A percentile compares a stretch with the other conserved stretches of the same genome.
Evolutionary conservation across 1,140 invertebrate genomes (phyloP).

Genomic region (Hermetia illucens): DNA sequence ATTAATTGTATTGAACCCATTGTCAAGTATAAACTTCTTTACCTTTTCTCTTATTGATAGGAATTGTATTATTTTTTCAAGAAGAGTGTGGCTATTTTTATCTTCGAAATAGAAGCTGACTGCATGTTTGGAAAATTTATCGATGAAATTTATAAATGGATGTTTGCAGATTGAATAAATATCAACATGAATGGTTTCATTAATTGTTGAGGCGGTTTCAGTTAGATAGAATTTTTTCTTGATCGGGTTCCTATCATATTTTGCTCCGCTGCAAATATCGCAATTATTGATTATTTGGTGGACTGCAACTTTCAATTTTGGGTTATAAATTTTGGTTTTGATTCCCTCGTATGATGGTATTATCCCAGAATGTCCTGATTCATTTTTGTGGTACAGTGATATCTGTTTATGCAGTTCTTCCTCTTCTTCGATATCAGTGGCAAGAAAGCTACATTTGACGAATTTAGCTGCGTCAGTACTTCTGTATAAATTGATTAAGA

Average conservation of each 20-base stretch:
- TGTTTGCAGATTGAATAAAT: neutral
- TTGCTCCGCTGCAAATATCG: neutral
- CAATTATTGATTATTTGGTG: constrained; percentile 1
- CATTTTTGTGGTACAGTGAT: neutral
- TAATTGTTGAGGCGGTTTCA: neutral
- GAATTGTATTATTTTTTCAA: neutral
- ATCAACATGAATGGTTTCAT: neutral
- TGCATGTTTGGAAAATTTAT: neutral
- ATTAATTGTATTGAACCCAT: neutral
- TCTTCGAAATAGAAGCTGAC: neutral
- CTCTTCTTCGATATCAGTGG: neutral
- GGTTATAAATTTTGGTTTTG: neutral
- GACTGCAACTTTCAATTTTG: neutral
- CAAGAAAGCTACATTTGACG: too few relatives aligned
- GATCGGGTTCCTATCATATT: neutral
- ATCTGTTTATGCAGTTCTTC: neutral
- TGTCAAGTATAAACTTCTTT: neutral
- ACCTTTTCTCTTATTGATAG: neutral
- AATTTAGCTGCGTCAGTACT: too few relatives aligned
- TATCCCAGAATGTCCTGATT: neutral
- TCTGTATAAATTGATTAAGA: neutral
- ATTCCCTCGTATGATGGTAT: neutral
- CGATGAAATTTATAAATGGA: neutral
- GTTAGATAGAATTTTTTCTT: neutral
- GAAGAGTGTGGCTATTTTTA: neutral